Conservation (phyloP, 2,888 invertebrate species). For the Monoplex corrugatus region DNA sequence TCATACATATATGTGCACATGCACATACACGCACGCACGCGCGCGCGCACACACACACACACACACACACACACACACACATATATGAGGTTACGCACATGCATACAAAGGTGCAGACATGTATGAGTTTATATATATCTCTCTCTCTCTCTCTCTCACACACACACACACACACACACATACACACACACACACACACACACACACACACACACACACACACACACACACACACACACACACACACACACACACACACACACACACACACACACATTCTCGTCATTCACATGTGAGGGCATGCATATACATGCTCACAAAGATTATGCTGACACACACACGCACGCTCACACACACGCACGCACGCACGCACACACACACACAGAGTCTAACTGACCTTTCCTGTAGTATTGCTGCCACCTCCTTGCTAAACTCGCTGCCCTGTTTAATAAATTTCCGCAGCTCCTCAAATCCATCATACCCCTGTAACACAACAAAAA, state of each 20-base stretch:
- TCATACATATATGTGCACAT: too few species aligned
- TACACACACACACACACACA: neutral
- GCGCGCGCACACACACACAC: too few species aligned
- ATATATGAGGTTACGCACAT: too few species aligned
- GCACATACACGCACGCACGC: too few species aligned
- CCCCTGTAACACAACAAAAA: conserved; percentile 85
- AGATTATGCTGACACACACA: neutral
- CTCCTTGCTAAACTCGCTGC: conserved; percentile 97
- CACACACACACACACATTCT: too few species aligned
- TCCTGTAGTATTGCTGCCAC: conserved; percentile 93
- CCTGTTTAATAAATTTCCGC: conserved; percentile 94
- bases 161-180: neutral
- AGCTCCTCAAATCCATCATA: conserved; percentile 97
- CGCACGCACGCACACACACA: neutral
- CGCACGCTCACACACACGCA: neutral
- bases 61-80: too few species aligned
- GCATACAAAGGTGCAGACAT: too few species aligned
- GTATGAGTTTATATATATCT: too few species aligned
- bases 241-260: too few species aligned
- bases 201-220: neutral
- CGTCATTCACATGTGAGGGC: neutral
- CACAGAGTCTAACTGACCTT: conserved; percentile 85
- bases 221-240: too few species aligned
- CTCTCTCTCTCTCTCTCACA: too few species aligned
- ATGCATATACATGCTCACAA: neutral